These are phyloP conservation scores for Drosophila histrio DNA, from an alignment of 2,888 invertebrate genomes.

Conservation along the genomic window DNA sequence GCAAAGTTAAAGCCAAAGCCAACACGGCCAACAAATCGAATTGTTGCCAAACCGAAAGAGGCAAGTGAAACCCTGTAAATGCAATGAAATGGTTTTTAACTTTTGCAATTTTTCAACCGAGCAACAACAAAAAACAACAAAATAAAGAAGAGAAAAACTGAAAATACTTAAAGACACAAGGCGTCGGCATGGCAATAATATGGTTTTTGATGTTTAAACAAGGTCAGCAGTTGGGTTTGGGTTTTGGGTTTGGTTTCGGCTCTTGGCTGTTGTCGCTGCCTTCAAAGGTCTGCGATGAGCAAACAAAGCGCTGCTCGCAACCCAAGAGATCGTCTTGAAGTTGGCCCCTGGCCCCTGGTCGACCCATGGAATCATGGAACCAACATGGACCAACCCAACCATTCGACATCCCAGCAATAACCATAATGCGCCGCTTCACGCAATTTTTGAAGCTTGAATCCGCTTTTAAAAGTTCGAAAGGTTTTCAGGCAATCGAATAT, in stretches of 20 bases:
- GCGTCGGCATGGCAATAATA: slow-evolving; percentile 66
- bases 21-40: slow-evolving; percentile 59
- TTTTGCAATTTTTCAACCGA: slow-evolving; percentile 72
- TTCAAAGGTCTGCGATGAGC: slow-evolving; percentile 59
- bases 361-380: neutral
- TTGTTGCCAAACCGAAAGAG: slow-evolving; percentile 41
- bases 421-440: slow-evolving; percentile 70
- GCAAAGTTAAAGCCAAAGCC: slow-evolving; percentile 24
- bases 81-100: slow-evolving; percentile 78
- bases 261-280: slow-evolving; percentile 39
- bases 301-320: slow-evolving; percentile 57
- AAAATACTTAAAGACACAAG: slow-evolving; percentile 33
- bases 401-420: slow-evolving; percentile 46
- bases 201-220: slow-evolving; percentile 69
- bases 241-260: slow-evolving; percentile 4
- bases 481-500: slow-evolving; percentile 61
- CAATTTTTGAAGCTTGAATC: slow-evolving; percentile 61
- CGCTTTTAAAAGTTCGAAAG: slow-evolving; percentile 62
- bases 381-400: too few species aligned
- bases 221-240: slow-evolving; percentile 54
- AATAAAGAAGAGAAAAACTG: slow-evolving; percentile 6
- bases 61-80: slow-evolving; percentile 77
- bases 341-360: slow-evolving; percentile 26
- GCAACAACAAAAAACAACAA: slow-evolving; percentile 12
- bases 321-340: slow-evolving; percentile 20